Base-by-base conservation (phyloP, 23 tunicate genomes). In the Halocynthia roretzi region DNA sequence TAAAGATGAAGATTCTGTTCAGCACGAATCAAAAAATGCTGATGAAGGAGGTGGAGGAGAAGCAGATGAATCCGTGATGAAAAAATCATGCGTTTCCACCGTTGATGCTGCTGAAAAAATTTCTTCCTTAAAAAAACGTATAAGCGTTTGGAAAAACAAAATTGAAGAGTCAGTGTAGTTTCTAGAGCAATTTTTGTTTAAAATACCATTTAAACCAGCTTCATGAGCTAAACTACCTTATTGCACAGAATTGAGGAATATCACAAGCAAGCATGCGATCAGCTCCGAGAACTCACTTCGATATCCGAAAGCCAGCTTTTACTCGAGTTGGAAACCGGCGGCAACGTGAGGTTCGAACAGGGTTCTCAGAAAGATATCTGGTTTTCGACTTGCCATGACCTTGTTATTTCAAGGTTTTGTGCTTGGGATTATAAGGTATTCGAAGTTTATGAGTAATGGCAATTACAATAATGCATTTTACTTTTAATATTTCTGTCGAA, bases 351-450 rank as follows among this genome's bases (percentile, higher is more conserved):
- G 21, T 92, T 92, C 53, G 92, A 92, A 70, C 92, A 78, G 51
- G 98, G 98, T 18, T 68, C 87, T 6, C 51, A 73, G 7, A 56
- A 58, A 11, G 92, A 86, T 52, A 80, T 92, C 7, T 92, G 98
- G 98, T 92, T 58, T 70, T 52, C 87, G 17, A 92, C 98, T 31
- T 92, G 98, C 56, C 88, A 86, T 68, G 98, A 92, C 57, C 87
- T 92, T 52, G 87, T 86, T 18, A 57, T 92, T 21, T 92, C 98
- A 7, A 72, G 98, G 56, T 92, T 92, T 60, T 92, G 98, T 79
- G 98, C 92, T 6, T 92, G 87, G 87, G 98, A 92, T 54, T 92
- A 82, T 83, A 86, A 86, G 81, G 98, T 92, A 6, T 53, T 71
- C 1, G 1, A 4, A 31, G 44, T 31, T 31, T n/a, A n/a, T n/a